Evolutionary conservation across 2,888 invertebrate genomes (phyloP).

Genomic region (Ochropleura plecta): DNA sequence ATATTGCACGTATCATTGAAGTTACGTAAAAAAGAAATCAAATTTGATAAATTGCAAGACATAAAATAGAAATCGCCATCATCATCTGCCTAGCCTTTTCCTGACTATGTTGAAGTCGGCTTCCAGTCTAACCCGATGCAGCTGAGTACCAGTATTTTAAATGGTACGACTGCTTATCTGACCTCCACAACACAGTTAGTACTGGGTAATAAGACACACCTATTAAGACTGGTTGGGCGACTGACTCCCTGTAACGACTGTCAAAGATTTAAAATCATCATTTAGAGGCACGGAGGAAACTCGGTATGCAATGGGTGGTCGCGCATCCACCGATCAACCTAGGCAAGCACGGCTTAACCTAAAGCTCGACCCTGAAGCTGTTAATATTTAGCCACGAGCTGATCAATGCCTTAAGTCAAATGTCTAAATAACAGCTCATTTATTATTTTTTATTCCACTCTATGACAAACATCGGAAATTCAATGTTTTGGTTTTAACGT

Average conservation of each 20-base stretch:
- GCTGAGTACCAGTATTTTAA: not conserved
- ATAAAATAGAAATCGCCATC: not conserved
- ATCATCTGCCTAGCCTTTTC: not conserved
- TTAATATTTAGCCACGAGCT: not conserved
- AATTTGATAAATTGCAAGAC: not conserved
- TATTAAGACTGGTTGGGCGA: not conserved
- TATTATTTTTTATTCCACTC: not conserved
- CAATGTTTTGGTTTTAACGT: not conserved
- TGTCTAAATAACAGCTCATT: not conserved
- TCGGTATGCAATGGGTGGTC: not conserved
- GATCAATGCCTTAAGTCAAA: not conserved
- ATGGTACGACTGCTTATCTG: not conserved
- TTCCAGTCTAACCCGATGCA: not conserved
- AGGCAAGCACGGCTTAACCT: not conserved
- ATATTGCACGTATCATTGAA: not conserved
- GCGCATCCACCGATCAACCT: not conserved
- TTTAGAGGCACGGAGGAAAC: not conserved
- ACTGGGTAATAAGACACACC: not conserved
- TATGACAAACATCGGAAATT: not conserved
- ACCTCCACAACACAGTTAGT: not conserved
- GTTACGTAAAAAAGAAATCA: not conserved
- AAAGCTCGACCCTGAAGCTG: not conserved
- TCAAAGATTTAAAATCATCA: not conserved
- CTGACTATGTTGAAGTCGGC: not conserved
- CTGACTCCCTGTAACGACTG: not conserved